phyloP scores from a whole-genome alignment of 2,797 vertebrate genomes.

The Mus minutoides region DNA sequence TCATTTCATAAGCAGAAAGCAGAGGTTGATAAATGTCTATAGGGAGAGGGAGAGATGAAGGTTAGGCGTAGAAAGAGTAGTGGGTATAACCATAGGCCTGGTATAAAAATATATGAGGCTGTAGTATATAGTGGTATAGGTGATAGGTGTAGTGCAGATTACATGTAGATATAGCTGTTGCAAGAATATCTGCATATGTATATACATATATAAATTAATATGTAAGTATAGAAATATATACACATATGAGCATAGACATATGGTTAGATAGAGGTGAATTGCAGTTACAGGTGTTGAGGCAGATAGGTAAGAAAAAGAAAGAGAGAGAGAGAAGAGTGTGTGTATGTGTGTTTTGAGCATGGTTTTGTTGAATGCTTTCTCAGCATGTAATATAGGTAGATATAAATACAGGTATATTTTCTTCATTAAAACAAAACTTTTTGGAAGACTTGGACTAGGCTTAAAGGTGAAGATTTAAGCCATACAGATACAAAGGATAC shows the following conservation, averaged over 20 bases:
- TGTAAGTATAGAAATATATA: not conserved
- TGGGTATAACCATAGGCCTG: not conserved
- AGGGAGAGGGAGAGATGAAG: not conserved
- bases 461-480: too few relatives aligned
- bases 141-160: not conserved
- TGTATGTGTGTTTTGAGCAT: not conserved
- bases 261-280: not conserved
- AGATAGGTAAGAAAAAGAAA: too few relatives aligned
- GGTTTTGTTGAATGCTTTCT: too few relatives aligned
- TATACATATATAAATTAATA: not conserved
- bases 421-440: not conserved
- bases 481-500: not conserved
- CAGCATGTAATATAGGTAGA: not conserved
- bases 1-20: not conserved
- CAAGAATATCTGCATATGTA: not conserved
- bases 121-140: not conserved
- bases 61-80: not conserved
- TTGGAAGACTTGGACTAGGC: not conserved
- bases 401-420: not conserved
- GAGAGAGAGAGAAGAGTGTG: too few relatives aligned
- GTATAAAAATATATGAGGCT: not conserved
- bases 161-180: not conserved
- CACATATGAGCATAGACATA: not conserved
- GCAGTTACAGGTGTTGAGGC: not conserved
- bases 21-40: not conserved